Evolutionary conservation across 2,888 invertebrate species (phyloP), one percentile per base, ranked within the genome.

Genomic region (Hirtodrosophila trivittata): DNA sequence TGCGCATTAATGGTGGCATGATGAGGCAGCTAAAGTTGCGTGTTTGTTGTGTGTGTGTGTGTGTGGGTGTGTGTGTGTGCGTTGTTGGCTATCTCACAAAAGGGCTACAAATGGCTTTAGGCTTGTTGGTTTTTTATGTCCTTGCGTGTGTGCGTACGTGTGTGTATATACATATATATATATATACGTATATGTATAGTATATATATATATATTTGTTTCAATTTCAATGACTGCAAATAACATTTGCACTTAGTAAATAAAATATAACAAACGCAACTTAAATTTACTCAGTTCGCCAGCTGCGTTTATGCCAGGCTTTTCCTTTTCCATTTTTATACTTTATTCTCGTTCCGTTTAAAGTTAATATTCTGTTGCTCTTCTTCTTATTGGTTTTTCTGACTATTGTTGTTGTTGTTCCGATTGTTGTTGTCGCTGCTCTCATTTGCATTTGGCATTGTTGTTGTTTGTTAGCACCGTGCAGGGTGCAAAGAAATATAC

Each of bases 241-340:
- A 87, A 85, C 86, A 85, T 81, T 81, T 80, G 80, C 86, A 87
- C 84, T 86, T 87, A 86, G 81, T 87, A 86, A 81, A 81, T 81
- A 87, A 87, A 81, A 87, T 78, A 81, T 75, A 86, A 80, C 65
- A 75, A 83, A 69, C 69, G 63, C 83, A 64, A 47, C 56, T 75
- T 64, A 63, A 83, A 72, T 66, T 76, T 66, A 56, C 57, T 66
- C 30, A 46, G 12, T 30, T 10, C 71, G 38, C 13, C 50, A 21
- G 16, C 35, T 42, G 45, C 28, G 51, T 57, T 54, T 52, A 56
- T 52, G 46, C 55, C 55, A 51, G 37, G 14, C 25, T 54, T 49
- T 56, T 51, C 25, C 12, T 18, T 16, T 30, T 43, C n/a, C n/a
- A n/a, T n/a, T n/a, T n/a, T n/a, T n/a, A n/a, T n/a, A n/a, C n/a